These are phyloP conservation scores for Nycticryphes semicollaris DNA, from an alignment of 2,113 vertebrate genomes.

Conservation along the genomic window DNA sequence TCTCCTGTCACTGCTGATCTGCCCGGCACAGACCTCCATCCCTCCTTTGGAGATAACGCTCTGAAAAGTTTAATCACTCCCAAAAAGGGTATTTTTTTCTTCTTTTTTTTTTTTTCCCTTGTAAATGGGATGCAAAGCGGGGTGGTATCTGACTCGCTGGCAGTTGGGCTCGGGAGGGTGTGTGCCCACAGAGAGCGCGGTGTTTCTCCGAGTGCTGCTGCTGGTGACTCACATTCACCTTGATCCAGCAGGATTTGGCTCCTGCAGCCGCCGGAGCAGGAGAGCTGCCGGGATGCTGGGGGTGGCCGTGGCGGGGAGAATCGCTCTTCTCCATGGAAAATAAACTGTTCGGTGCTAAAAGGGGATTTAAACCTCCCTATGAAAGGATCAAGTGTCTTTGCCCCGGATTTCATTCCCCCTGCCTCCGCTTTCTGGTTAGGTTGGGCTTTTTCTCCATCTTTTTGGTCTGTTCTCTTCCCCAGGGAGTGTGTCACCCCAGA, in stretches of 20 bases:
- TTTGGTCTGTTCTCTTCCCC: not conserved
- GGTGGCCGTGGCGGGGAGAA: not conserved
- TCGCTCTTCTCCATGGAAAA: not conserved
- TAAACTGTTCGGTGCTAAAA: not conserved
- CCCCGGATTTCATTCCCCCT: not conserved
- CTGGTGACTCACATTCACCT: not conserved
- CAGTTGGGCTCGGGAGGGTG: not conserved
- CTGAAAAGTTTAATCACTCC: not conserved
- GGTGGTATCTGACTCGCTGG: not conserved
- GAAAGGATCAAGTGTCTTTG: conserved; percentile 36
- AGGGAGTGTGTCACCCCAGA: fast-evolving
- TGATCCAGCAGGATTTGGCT: not conserved
- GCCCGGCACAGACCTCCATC: not conserved
- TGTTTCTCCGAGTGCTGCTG: not conserved
- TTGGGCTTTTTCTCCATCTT: not conserved
- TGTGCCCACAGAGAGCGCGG: not conserved
- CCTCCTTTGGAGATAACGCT: not conserved
- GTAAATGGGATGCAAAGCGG: not conserved
- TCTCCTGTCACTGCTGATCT: not conserved
- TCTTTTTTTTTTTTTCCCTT: not conserved
- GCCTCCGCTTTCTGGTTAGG: not conserved
- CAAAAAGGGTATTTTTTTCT: not conserved
- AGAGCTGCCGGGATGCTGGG: not conserved
- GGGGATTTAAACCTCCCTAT: conserved; percentile 29
- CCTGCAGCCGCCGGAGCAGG: not conserved